A percentile compares a stretch with the other conserved stretches of the same genome.
phyloP scores from a whole-genome alignment of 2,797 vertebrate species.

The Hydrophis major region DNA sequence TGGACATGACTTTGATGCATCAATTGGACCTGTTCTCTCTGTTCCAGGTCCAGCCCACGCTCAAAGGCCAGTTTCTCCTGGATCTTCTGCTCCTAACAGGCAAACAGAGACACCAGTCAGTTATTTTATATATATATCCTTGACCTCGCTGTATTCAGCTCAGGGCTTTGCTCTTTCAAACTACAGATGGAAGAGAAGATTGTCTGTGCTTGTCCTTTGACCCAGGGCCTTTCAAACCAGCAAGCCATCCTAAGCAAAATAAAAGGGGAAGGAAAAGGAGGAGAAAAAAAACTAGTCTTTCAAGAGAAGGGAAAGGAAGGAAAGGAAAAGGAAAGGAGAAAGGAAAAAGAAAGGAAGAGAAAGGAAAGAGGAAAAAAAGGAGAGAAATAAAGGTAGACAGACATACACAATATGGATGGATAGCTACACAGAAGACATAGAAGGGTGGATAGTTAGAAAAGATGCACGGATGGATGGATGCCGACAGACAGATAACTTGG shows the following conservation, averaged over 20 bases:
- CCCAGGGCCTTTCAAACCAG: not conserved
- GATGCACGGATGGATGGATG: too few species aligned
- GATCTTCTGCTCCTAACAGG: conserved; percentile 81
- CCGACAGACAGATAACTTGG: too few species aligned
- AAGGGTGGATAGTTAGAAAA: too few species aligned
- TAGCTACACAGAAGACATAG: too few species aligned
- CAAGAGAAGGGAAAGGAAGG: not conserved
- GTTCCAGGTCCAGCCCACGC: conserved; percentile 77
- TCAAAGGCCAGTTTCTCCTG: conserved; percentile 91
- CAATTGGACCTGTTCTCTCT: conserved; percentile 83
- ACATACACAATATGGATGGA: too few species aligned
- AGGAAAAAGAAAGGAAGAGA: too few species aligned
- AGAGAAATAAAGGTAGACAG: too few species aligned
- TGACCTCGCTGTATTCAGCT: not conserved
- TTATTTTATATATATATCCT: too few species aligned
- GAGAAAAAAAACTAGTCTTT: too few species aligned
- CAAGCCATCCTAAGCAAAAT: not conserved
- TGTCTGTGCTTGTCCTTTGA: not conserved
- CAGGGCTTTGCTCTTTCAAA: not conserved
- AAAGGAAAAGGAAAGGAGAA: too few species aligned
- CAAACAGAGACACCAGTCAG: rapidly evolving
- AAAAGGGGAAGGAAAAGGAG: not conserved
- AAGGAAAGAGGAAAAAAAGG: too few species aligned
- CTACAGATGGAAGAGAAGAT: not conserved
- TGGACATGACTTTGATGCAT: conserved; percentile 77